Evolutionary conservation across 37 sponge, comb jelly and placozoan species (phyloP), one percentile per base, ranked within the genome.

Genomic region (Halisarca cf. caerulea): DNA sequence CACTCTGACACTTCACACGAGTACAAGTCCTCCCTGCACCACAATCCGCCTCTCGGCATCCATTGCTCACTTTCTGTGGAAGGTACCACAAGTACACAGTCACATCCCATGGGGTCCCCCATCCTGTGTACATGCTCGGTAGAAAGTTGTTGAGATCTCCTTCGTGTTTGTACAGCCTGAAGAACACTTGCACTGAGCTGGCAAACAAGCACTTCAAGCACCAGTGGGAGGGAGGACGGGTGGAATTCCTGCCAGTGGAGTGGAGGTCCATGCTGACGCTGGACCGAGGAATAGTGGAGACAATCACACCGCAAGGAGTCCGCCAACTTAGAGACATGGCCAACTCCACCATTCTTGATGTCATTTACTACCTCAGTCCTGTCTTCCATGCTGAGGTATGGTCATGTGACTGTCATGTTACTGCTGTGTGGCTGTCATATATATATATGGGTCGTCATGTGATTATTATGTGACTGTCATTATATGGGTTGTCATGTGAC

Each of bases 211-310:
- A 94, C 53, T 93, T 93, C 43, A 25, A 66, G 8, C 88, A 87
- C 15, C 15, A 59, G 2, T 89, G 91, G 92, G 47, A 57, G 3
- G 45, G 80, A 2, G 75, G 83, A 20, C 83, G 97, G 36, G 92
- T 94, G 77, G 97, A 96, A 71, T 94, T 93, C 78, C 59, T 96
- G 8, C 97, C 97, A 24, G 82, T 93, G 20, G 94, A 93, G n/a
- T 93, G 97, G 94, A 45, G 97, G 23, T 91, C 94, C 43, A 82
- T 74, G 74, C 81, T 96, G 27, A 62, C 83, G 6, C 86, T 96
- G 7, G 94, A 96, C 60, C 71, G 88, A 72, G 96, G 92, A 21
- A 14, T 87, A 21, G 25, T 94, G 23, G 59, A 80, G 21, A 77
- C 58, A 27, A 89, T 96, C 39, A 96, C 94, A 0, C 91, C 85